Conservation (phyloP, 2,888 invertebrate genomes). For the Rhogogaster chlorosoma region DNA sequence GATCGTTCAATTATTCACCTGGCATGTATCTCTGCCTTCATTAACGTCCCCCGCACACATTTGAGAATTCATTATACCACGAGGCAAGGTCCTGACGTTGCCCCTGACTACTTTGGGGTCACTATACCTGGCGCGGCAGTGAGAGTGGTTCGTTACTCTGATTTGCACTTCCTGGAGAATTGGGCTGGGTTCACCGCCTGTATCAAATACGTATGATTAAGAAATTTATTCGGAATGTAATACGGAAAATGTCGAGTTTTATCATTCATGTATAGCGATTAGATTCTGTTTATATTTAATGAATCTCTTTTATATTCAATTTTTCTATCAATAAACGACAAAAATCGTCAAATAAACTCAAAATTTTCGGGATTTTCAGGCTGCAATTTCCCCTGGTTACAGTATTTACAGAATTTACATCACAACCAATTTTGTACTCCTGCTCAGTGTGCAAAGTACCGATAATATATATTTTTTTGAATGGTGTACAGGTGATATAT, state of each 20-base stretch:
- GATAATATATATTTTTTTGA: neutral
- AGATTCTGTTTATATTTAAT: too few species aligned
- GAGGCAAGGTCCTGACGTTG: slow-evolving; percentile 57
- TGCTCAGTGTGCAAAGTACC: neutral
- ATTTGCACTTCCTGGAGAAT: slow-evolving; percentile 58
- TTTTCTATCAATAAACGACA: too few species aligned
- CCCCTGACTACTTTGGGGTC: slow-evolving; percentile 43
- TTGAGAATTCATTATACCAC: slow-evolving; percentile 45
- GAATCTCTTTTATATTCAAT: too few species aligned
- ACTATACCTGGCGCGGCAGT: slow-evolving; percentile 55
- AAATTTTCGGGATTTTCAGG: too few species aligned
- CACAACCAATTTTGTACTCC: neutral
- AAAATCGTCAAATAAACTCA: too few species aligned
- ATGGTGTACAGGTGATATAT: neutral
- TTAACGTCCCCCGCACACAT: slow-evolving; percentile 20
- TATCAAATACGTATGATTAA: neutral
- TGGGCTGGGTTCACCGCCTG: slow-evolving; percentile 53
- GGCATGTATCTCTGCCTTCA: slow-evolving; percentile 56
- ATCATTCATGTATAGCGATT: too few species aligned
- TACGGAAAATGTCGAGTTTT: too few species aligned
- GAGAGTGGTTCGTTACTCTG: slow-evolving; percentile 54
- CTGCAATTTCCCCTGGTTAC: too few species aligned
- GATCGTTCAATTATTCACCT: slow-evolving; percentile 52
- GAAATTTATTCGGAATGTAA: neutral
- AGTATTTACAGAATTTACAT: too few species aligned